These are phyloP conservation scores for Lampris incognitus DNA, from an alignment of 2,113 vertebrate species.

Conservation along the genomic window DNA sequence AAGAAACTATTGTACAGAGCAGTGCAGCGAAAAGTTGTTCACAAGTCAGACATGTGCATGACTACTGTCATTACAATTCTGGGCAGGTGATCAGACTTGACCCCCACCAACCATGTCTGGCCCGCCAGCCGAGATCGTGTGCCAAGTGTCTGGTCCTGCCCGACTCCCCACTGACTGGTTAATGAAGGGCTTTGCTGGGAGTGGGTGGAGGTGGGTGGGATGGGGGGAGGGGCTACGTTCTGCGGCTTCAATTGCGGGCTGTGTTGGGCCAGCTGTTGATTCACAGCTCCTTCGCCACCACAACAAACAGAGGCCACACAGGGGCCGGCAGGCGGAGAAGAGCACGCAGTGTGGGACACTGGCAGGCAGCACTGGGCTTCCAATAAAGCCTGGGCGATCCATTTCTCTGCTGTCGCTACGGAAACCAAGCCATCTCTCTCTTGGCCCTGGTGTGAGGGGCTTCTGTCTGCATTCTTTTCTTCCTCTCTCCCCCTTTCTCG, in stretches of 20 bases:
- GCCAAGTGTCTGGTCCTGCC: conserved; percentile 82
- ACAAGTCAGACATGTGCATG: conserved; percentile 62
- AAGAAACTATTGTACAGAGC: not conserved
- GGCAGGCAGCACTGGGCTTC: conserved; percentile 41
- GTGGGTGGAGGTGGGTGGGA: not conserved
- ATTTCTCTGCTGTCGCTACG: conserved; percentile 75
- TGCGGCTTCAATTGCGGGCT: conserved; percentile 65
- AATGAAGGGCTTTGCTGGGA: conserved; percentile 80
- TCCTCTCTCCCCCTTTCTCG: conserved; percentile 33
- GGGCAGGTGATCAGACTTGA: conserved; percentile 83
- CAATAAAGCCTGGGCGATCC: conserved; percentile 59
- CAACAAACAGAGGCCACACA: conserved; percentile 79
- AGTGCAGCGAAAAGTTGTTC: conserved; percentile 22
- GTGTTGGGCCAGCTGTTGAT: conserved; percentile 77
- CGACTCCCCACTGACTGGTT: conserved; percentile 77
- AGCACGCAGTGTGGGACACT: conserved; percentile 52
- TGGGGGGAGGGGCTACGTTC: conserved; percentile 48
- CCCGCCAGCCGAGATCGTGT: conserved; percentile 77
- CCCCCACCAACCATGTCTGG: conserved; percentile 83
- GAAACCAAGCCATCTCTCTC: conserved; percentile 73
- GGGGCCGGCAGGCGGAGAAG: conserved; percentile 57
- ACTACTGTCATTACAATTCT: conserved; percentile 81
- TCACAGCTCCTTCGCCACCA: conserved; percentile 75
- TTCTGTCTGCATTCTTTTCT: conserved; percentile 60
- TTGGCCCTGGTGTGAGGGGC: conserved; percentile 51